Evolutionary conservation across 2,888 invertebrate genomes (phyloP), one percentile per base, ranked within the genome.

Genomic region (Agrochola lychnidis): DNA sequence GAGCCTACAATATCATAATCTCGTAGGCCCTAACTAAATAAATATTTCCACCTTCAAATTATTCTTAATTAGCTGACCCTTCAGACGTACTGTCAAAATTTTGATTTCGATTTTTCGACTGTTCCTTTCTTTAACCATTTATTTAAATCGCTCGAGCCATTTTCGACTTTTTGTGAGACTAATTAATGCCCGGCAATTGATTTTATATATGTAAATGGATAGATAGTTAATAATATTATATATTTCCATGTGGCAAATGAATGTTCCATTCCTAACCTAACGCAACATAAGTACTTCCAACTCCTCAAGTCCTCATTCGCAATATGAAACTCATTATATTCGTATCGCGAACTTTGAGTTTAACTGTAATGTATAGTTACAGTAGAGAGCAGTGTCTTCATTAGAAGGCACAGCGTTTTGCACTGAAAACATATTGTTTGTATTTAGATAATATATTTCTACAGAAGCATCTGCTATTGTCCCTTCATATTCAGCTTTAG

Each of bases 281-380:
- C 9, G 30, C 25, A 67, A 61, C 56, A 30, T 36, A 72, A 59
- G 62, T 78, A 70, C 64, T 78, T 78, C 63, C 66, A 73, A 76
- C 82, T 78, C 57, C 63, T 78, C 76, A 85, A 86, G 73, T 83
- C 53, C 66, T 80, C 68, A 76, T 75, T 86, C 71, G 62, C 63
- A 74, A 87, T 82, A 86, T 88, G 87, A 87, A 87, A 88, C 84
- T 88, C 79, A 80, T 84, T 88, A 88, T 83, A 86, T 82, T 86
- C 87, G 76, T 73, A 88, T 82, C 78, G 82, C 70, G 68, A 88
- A 88, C 76, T 87, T 82, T 64, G 70, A 78, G 78, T 80, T 66
- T 79, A 45, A 76, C 75, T 86, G 88, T 78, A 80, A 84, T 82
- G 71, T 88, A 81, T 83, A 86, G 77, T 81, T 71, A 78, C 79